phyloP scores from a whole-genome alignment of 1,140 invertebrate species.

The Anastatus disparis region DNA sequence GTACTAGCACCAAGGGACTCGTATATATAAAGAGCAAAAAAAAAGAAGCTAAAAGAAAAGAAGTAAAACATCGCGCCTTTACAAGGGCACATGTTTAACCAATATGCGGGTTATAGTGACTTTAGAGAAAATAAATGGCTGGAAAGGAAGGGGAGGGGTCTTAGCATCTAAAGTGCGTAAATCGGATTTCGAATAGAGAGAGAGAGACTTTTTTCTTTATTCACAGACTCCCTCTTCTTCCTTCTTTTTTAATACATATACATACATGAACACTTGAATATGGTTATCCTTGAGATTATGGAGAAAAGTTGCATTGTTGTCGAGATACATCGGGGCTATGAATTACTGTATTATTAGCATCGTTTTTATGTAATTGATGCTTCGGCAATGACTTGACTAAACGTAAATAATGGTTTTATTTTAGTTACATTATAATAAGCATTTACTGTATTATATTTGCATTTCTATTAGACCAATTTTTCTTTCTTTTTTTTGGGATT shows the following conservation, averaged over 20 bases:
- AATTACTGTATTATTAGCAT: constrained; percentile 14
- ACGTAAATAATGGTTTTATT: not conserved
- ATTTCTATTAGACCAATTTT: no score
- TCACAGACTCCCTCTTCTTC: no score
- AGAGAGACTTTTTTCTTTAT: constrained; percentile 23
- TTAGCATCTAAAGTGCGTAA: constrained; percentile 30
- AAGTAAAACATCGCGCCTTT: constrained; percentile 5
- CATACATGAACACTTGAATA: constrained; percentile 11
- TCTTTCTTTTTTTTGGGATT: no score
- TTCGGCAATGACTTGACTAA: not conserved
- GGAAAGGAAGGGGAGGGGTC: not conserved
- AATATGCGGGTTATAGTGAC: constrained; percentile 21
- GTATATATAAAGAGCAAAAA: not conserved
- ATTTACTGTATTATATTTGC: no score
- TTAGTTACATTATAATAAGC: not conserved
- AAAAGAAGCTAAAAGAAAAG: no score
- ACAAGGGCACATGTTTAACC: constrained; percentile 28
- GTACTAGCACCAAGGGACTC: constrained; percentile 23
- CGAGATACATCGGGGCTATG: no score
- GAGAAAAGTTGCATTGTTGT: no score
- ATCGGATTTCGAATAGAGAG: no score
- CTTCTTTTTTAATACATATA: no score
- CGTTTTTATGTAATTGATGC: not conserved
- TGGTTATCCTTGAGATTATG: constrained; percentile 21
- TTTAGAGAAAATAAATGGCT: constrained; percentile 14